Base-by-base conservation (phyloP, 1,140 invertebrate genomes). In the Eubasilissa regina region DNA sequence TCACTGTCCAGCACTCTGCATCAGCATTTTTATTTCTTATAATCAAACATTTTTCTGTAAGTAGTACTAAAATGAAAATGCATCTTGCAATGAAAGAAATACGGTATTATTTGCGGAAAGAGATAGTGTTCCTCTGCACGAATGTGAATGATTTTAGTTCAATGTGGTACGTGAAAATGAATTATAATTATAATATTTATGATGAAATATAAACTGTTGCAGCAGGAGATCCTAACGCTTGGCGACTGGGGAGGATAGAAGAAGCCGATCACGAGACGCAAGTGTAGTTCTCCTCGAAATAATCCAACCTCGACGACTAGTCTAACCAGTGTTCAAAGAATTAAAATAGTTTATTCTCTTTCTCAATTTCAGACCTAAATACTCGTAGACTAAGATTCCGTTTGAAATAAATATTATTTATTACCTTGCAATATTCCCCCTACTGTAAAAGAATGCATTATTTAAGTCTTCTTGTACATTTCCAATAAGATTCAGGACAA, bases 261-360 rank as follows among this genome's bases (percentile, higher is more conserved):
- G 94, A 95, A 89, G 91, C 92, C 85, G 94, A 95, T 85, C 93
- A 94, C 84, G 94, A 95, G 87, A 95, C 94, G 84, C 93, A 94
- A 80, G 94, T 95, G 84, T 95, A 91, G 94, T 70, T 70, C 48
- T 51, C 45, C 47, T 48, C 17, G 47, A 48, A 10, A 15, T 15
- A 11, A 19, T 48, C 13, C 45, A 47, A 70, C 47, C 0, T 62
- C 19, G 19, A 19, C 66, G 47, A 48, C 11, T 68, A 48, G n/a
- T 15, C 45, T 70, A 45, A 48, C 43, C 21, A 48, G 66, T 70
- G 66, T 70, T 70, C 45, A 70, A 70, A 70, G 44, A 48, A 70
- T 45, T 15, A 51, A 68, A 47, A 62, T 51, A 51, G 11, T 15
- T 51, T 13, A 15, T 51, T 51, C 25, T 35, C 25, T 51, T 19